Evolutionary conservation across 2,113 vertebrate species (phyloP).

Genomic region (Gavialis gangeticus): DNA sequence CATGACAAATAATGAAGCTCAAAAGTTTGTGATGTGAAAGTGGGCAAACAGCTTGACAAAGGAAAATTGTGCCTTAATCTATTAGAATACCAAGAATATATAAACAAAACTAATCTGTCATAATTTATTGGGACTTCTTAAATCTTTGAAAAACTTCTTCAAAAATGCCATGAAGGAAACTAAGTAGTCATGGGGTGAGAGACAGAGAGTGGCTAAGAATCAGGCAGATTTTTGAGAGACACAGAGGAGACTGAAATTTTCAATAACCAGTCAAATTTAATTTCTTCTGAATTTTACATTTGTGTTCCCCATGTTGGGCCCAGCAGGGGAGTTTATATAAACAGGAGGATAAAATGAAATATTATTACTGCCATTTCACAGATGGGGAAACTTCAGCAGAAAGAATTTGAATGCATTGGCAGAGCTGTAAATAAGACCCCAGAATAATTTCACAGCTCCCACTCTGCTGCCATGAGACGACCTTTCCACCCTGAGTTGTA

Average conservation of each 20-base stretch:
- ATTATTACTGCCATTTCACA: neutral
- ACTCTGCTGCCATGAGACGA: neutral
- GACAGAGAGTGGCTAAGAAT: too few relatives aligned
- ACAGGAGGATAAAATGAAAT: neutral
- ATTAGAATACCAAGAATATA: too few relatives aligned
- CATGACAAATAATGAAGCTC: too few relatives aligned
- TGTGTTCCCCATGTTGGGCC: neutral
- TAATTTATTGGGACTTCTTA: too few relatives aligned
- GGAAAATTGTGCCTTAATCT: too few relatives aligned
- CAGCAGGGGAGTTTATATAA: neutral
- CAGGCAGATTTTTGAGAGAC: too few relatives aligned
- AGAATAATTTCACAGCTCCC: neutral
- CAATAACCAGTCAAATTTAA: neutral
- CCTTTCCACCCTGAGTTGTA: neutral
- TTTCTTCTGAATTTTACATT: neutral
- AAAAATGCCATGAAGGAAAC: too few relatives aligned
- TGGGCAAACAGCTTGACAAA: too few relatives aligned
- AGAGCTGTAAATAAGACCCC: conserved; percentile 11
- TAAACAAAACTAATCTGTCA: too few relatives aligned
- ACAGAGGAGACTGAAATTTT: neutral
- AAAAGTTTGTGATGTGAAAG: too few relatives aligned
- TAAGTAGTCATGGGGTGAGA: too few relatives aligned
- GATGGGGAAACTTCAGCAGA: neutral
- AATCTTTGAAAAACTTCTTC: too few relatives aligned
- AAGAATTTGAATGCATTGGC: neutral